A percentile compares a stretch with the other conserved stretches of the same genome.
Evolutionary conservation across 2,113 vertebrate genomes (phyloP).

Genomic region (Otocyon megalotis): DNA sequence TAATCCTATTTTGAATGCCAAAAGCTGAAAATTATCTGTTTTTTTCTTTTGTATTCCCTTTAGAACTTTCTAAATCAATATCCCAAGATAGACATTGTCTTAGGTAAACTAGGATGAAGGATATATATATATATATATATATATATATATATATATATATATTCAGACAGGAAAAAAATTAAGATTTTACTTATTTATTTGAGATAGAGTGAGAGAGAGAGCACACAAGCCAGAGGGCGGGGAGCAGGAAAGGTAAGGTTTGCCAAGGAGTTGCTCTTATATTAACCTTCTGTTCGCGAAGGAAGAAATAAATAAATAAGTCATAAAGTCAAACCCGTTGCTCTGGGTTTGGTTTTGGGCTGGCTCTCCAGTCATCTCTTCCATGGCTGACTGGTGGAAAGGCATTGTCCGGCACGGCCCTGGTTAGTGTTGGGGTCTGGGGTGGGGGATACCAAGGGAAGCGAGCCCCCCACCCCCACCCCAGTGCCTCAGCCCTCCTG

Average conservation of each 20-base stretch:
- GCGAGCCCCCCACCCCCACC: neutral
- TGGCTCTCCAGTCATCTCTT: slow-evolving; percentile 78
- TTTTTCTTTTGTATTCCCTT: neutral
- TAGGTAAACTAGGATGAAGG: neutral
- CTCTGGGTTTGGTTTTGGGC: slow-evolving; percentile 51
- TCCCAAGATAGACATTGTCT: neutral
- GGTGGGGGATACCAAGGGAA: too few species aligned
- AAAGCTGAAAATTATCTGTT: neutral
- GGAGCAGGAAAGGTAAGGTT: too few species aligned
- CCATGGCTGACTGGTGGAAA: slow-evolving; percentile 49
- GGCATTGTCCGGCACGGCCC: neutral
- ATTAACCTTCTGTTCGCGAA: slow-evolving; percentile 91
- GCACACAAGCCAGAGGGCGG: too few species aligned
- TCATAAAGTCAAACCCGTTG: slow-evolving; percentile 81
- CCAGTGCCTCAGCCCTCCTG: accelerated
- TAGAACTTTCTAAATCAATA: neutral
- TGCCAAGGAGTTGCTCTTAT: slow-evolving; percentile 94
- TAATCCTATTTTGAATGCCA: neutral
- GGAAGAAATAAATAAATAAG: slow-evolving; percentile 86
- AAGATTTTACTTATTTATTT: too few species aligned
- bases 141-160: neutral
- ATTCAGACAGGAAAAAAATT: too few species aligned
- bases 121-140: neutral
- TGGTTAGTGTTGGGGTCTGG: neutral
- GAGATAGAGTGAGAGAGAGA: too few species aligned